A percentile compares a stretch with the other conserved stretches of the same genome.
These are phyloP conservation scores for Acromyrmex charruanus DNA, from an alignment of 1,140 invertebrate species.

Conservation along the genomic window DNA sequence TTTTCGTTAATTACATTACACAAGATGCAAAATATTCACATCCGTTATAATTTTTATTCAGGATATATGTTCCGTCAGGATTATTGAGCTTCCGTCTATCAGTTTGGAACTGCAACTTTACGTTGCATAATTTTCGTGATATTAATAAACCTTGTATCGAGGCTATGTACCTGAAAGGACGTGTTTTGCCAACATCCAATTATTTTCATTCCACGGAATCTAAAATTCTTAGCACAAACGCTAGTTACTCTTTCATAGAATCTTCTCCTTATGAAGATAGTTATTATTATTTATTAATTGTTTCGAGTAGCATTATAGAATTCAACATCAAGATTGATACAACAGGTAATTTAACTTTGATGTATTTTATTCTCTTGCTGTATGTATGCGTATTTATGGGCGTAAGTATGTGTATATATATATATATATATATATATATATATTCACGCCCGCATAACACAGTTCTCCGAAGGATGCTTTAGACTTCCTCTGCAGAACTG, in stretches of 20 bases:
- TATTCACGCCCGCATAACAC: too few relatives aligned
- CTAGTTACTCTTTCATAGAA: conserved; percentile 83
- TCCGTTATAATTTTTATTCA: conserved; percentile 69
- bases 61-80: conserved; percentile 87
- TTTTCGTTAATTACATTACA: background rate
- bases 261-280: conserved; percentile 86
- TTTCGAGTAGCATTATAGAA: conserved; percentile 84
- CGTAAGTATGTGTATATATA: too few relatives aligned
- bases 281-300: conserved; percentile 87
- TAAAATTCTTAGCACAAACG: conserved; percentile 80
- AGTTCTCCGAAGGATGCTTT: too few relatives aligned
- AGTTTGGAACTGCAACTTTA: conserved; percentile 86
- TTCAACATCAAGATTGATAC: conserved; percentile 84
- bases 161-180: conserved; percentile 82
- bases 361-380: background rate
- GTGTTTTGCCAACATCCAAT: conserved; percentile 84
- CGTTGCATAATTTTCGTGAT: conserved; percentile 72
- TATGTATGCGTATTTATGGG: too few relatives aligned
- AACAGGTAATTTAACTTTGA: conserved; percentile 79
- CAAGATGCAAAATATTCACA: background rate
- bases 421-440: too few relatives aligned
- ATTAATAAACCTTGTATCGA: conserved; percentile 82
- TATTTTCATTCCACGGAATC: conserved; percentile 76
- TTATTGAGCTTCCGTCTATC: conserved; percentile 85
- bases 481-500: too few relatives aligned